phyloP scores from a whole-genome alignment of 1,140 invertebrate species.

The Piezodorus guildinii region DNA sequence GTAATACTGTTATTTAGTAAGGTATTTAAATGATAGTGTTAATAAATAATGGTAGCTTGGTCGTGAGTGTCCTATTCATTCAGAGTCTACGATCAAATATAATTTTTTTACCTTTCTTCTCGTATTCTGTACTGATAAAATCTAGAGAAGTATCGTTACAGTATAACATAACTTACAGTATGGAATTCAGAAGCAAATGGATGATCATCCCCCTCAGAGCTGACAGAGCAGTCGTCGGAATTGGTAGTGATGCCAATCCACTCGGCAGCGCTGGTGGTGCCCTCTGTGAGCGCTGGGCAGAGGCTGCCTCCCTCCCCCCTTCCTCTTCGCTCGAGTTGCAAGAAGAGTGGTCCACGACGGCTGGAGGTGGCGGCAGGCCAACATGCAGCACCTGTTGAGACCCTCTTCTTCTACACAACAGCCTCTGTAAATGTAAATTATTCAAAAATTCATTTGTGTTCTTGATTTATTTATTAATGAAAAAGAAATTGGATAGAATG shows the following conservation, averaged over 20 bases:
- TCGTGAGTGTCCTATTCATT: too few species aligned
- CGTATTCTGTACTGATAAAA: too few species aligned
- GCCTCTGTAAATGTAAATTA: slow-evolving; percentile 8
- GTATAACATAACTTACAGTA: slow-evolving; percentile 40
- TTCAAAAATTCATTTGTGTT: too few species aligned
- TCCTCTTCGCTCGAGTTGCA: slow-evolving; percentile 37
- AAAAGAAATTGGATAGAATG: too few species aligned
- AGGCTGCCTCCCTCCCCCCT: slow-evolving; percentile 43
- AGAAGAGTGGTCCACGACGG: slow-evolving; percentile 21
- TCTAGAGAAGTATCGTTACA: too few species aligned
- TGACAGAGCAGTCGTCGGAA: slow-evolving; percentile 73
- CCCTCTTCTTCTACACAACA: slow-evolving; percentile 26
- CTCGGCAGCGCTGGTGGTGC: slow-evolving; percentile 59
- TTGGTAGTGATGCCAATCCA: slow-evolving; percentile 77
- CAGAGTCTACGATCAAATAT: too few species aligned
- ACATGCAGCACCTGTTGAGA: slow-evolving; percentile 27
- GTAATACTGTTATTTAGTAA: too few species aligned
- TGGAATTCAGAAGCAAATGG: slow-evolving; percentile 59
- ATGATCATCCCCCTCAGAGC: slow-evolving; percentile 57
- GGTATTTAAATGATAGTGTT: too few species aligned
- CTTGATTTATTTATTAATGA: too few species aligned
- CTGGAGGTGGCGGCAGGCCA: slow-evolving; percentile 12
- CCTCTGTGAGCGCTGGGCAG: slow-evolving; percentile 36
- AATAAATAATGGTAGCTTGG: too few species aligned
- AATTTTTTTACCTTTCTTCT: too few species aligned